Evolutionary conservation across 2,888 invertebrate genomes (phyloP), one percentile per base, ranked within the genome.

Genomic region (Anaspis maculata): DNA sequence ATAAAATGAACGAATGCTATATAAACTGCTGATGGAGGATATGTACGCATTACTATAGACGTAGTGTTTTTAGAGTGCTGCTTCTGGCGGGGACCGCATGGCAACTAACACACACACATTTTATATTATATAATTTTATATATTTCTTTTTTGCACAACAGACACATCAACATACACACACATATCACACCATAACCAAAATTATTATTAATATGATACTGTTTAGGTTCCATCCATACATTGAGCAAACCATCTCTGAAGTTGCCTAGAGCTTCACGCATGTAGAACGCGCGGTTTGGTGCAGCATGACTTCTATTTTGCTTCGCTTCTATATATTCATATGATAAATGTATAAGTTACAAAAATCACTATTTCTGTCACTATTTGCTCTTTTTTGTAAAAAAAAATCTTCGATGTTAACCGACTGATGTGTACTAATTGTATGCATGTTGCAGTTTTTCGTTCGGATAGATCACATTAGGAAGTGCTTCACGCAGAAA

Each of bases 401-500:
- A n/a, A n/a, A n/a, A n/a, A n/a, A n/a, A n/a, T n/a, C n/a, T n/a
- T n/a, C n/a, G n/a, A n/a, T n/a, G n/a, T 19, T 5, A 6, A 19
- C 19, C 5, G 9, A 19, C 11, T 28, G 7, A 25, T 13, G 15
- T 15, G 33, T 16, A 13, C 15, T 22, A 19, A 19, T 42, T 36
- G 39, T 33, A 40, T 40, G 40, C 67, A 45, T 70, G 62, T 88
- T 90, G 58, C 85, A 97, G 96, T 97, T 96, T 75, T 98, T 98
- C 77, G 94, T 98, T 68, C 86, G 95, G 66, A 80, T 98, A 73
- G 89, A 91, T 72, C 95, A 96, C 72, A 98, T 98, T 71, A 83
- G 95, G 70, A 98, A 97, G 74, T 98, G 98, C 75, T 97, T 96
- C 74, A 96, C 97, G 41, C 94, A 92, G 70, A 96, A 95, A 69